Base-by-base conservation (phyloP, 2,888 invertebrate genomes). In the Amiota minor region DNA sequence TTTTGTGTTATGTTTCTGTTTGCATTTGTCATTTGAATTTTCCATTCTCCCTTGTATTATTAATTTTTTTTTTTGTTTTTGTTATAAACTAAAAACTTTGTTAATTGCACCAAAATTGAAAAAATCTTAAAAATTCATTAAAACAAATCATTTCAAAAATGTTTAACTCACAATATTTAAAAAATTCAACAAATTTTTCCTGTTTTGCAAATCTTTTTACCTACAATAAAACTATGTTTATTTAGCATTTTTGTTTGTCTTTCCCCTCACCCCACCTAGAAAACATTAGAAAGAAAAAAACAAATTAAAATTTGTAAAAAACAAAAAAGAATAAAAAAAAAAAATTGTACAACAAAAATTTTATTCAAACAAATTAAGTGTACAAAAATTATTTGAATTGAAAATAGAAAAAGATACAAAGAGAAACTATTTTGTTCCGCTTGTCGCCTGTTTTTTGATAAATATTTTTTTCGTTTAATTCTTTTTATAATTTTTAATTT, bases 371-470 rank as follows among this genome's bases (percentile, higher is more conserved):
- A 65, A 49, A 16, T 23, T 70, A 46, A 35, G 6, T 55, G 65
- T 53, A 35, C 49, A 72, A 53, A 14, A 23, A 64, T n/a, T 69
- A 70, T 71, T 77, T 76, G 71, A 74, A 70, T 64, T 65, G 56
- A 64, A 61, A 71, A 59, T 72, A 49, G 62, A 71, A 73, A 76
- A 77, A 76, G 64, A 65, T 73, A 72, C 69, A 65, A 76, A 75
- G 81, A 87, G 85, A 89, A 88, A 88, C 86, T 82, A 87, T 89
- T 89, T 87, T 88, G 88, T 89, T 89, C 89, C 89, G 89, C 89
- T 89, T 89, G 89, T 89, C 89, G 89, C 89, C 89, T 89, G 88
- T 88, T 89, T 88, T 83, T 85, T 81, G 70, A 77, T 72, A 76
- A 49, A 77, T 74, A 53, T 18, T 20, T 67, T 75, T 76, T 75